Percentiles rank a stretch among this genome's conserved stretches.
phyloP scores from a whole-genome alignment of 2,888 invertebrate genomes.

The Tribolium freemani region DNA sequence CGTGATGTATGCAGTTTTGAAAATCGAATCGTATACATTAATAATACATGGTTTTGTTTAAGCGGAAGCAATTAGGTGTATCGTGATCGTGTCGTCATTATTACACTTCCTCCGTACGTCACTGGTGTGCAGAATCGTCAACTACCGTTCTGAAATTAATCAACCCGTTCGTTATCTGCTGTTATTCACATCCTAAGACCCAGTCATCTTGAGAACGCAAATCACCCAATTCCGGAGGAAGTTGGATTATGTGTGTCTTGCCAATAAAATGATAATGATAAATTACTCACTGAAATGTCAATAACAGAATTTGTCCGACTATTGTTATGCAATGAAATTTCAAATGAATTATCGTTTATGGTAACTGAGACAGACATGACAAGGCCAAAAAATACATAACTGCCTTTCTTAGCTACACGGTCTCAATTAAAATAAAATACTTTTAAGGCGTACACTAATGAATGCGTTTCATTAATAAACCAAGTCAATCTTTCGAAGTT shows the following conservation, averaged over 20 bases:
- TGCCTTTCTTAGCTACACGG: background rate
- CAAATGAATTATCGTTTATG: conserved; percentile 1
- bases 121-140: conserved; percentile 15
- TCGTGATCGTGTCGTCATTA: conserved; percentile 29
- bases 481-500: background rate
- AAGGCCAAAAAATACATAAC: conserved; percentile 9
- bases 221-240: conserved; percentile 11
- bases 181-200: background rate
- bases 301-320: background rate
- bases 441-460: background rate
- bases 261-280: background rate
- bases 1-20: background rate
- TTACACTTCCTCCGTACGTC: conserved; percentile 20
- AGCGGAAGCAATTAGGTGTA: conserved; percentile 24
- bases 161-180: conserved; percentile 19
- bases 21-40: background rate
- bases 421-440: background rate
- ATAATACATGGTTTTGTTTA: conserved; percentile 2
- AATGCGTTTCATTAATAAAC: background rate
- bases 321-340: background rate
- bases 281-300: conserved; percentile 1
- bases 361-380: background rate
- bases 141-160: conserved; percentile 23
- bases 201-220: background rate
- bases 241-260: background rate